A percentile compares a stretch with the other conserved stretches of the same genome.
Conservation (phyloP, 2,888 invertebrate species). For the Apomyelois bistriatella region DNA sequence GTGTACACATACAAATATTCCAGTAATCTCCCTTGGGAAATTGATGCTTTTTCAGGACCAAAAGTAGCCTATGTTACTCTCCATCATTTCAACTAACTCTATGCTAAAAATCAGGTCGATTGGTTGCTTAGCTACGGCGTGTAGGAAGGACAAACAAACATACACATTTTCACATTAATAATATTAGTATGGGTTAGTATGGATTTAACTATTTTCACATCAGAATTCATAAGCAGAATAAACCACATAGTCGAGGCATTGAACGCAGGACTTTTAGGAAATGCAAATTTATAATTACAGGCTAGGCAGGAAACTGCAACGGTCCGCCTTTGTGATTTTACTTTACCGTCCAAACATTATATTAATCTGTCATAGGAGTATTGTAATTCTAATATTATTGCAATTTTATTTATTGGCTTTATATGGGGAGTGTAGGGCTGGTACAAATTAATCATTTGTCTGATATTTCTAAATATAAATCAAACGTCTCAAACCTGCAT, state of each 20-base stretch:
- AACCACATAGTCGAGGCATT: not conserved
- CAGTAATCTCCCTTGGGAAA: too few species aligned
- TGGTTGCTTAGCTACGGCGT: too few species aligned
- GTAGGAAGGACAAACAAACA: too few species aligned
- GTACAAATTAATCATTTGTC: not conserved
- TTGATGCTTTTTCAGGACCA: too few species aligned
- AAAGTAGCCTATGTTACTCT: too few species aligned
- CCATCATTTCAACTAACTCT: too few species aligned
- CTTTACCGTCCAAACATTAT: not conserved
- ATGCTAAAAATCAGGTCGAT: too few species aligned
- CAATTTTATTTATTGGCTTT: constrained; percentile 3
- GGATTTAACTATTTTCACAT: not conserved
- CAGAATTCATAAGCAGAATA: not conserved
- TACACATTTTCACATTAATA: too few species aligned
- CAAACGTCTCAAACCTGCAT: too few species aligned
- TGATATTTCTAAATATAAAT: too few species aligned
- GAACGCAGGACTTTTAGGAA: not conserved
- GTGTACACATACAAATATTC: too few species aligned
- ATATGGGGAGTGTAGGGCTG: not conserved
- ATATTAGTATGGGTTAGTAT: too few species aligned
- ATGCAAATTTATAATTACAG: not conserved
- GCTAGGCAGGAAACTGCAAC: not conserved
- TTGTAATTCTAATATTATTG: constrained; percentile 6
- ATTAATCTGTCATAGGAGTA: constrained; percentile 3
- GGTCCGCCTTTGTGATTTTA: constrained; percentile 1